Conservation (phyloP, 2,888 invertebrate genomes). For the Osmoderma eremita region DNA sequence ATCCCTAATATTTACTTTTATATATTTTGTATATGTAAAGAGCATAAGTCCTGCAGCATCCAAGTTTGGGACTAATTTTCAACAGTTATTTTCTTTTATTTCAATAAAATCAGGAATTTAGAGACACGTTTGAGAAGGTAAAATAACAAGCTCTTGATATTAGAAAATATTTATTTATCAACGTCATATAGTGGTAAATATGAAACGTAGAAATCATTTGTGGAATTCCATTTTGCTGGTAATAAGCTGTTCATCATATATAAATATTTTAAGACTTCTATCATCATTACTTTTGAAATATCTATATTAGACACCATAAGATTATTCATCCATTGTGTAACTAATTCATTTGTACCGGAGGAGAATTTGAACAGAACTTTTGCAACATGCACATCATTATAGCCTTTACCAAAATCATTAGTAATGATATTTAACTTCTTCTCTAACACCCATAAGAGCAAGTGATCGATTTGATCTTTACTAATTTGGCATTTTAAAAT, state of each 20-base stretch:
- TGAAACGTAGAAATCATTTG: conserved; percentile 70
- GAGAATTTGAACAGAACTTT: conserved; percentile 70
- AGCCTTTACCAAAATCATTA: conserved; percentile 54
- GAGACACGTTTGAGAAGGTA: too few relatives aligned
- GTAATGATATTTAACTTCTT: conserved; percentile 67
- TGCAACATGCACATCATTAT: conserved; percentile 66
- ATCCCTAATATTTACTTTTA: too few relatives aligned
- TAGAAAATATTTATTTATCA: conserved; percentile 15
- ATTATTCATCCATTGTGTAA: conserved; percentile 68
- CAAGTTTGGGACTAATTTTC: too few relatives aligned
- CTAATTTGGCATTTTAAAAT: conserved; percentile 66
- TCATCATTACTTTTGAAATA: conserved; percentile 71
- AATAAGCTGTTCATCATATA: conserved; percentile 68
- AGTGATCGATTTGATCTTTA: conserved; percentile 64
- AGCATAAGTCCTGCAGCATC: too few relatives aligned
- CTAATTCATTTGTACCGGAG: conserved; percentile 62
- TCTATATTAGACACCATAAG: conserved; percentile 66
- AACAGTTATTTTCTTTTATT: too few relatives aligned
- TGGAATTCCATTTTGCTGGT: conserved; percentile 67
- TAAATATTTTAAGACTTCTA: conserved; percentile 67
- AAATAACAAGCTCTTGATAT: not conserved
- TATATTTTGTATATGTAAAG: too few relatives aligned
- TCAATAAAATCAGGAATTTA: too few relatives aligned
- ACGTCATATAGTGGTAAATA: conserved; percentile 61
- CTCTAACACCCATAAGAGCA: conserved; percentile 73